Base-by-base conservation (phyloP, 2,797 vertebrate species). In the Propithecus perrieri region DNA sequence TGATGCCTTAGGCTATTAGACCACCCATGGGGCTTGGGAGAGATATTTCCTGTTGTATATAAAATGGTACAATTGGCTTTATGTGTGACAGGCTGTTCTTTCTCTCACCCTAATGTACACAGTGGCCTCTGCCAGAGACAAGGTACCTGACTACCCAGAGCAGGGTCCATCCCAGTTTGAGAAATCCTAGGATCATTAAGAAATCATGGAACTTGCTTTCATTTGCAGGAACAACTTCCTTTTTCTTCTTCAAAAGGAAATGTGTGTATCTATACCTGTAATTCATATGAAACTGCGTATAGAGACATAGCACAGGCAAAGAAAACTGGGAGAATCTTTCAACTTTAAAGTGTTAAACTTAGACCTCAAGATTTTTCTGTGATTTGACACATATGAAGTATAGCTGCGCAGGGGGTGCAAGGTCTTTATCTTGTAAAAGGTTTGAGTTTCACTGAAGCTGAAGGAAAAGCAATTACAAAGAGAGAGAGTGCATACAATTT, bases 111-210 rank as follows among this genome's bases (percentile, higher is more conserved):
- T 93, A 86, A 89, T n/a, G 48, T 65, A 59, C 85, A 83, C 1
- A 53, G 65, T 61, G 85, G 76, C 90, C 85, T 93, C 71, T 72
- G 94, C 94, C 72, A 0, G 63, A 78, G 84, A 84, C 50, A 18
- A 96, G 55, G 78, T 79, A 81, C 80, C 84, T 63, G 69, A 83
- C 84, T 7, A 35, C 46, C 46, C 59, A 78, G 95, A 65, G 85
- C 85, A 89, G 65, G 69, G 46, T 91, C 69, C 57, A 38, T 12
- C 74, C 91, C 85, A 14, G 46, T 89, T 17, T 75, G 46, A 74
- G 85, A 95, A 92, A 85, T 83, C 72, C 75, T 75, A 96, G 93
- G 61, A 59, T 97, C 81, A 59, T 94, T 92, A n/a, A 92, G 93
- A 89, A 97, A 84, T 78, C 61, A 72, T 61, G 41, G 55, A 41